Evolutionary conservation across 2,888 invertebrate genomes (phyloP), one percentile per base, ranked within the genome.

Genomic region (Drosophila peninsularis): DNA sequence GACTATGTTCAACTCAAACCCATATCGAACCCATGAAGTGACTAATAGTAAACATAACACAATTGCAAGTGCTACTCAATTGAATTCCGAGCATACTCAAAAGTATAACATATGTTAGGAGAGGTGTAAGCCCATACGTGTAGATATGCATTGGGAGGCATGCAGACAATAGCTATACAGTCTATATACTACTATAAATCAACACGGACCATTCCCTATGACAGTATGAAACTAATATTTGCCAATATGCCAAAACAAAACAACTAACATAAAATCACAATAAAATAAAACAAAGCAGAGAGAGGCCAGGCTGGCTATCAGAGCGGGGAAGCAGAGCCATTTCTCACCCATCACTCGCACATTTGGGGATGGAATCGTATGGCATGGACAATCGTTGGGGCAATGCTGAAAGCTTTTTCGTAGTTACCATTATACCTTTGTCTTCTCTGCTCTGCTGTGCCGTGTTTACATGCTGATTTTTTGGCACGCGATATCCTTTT

Each of bases 401-500:
- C 42, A 34, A 39, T 52, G 53, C 61, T 87, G 69, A 88, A 88
- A 85, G 86, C 82, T 75, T 82, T 82, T 62, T 34, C 47, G 36
- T 54, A 30, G 57, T 54, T 62, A 56, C 53, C 52, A 58, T 36
- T 47, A 37, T 67, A 47, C 54, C 65, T 63, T 58, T 71, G 61
- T 67, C 52, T 76, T 55, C 41, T 27, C n/a, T 4, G 14, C 44
- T 47, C 17, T 13, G 17, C 37, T 53, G 19, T 21, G 19, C n/a
- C 37, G 62, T 75, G 86, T 85, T 90, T 83, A 76, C 78, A 71
- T 66, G 71, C 54, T 78, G 75, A 81, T 80, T 88, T 82, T 88
- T 86, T 77, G 76, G 86, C 90, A 90, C 91, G 91, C 90, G 90
- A 90, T 90, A 84, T 88, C 75, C 86, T 84, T 90, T 85, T 77